Evolutionary conservation across 2,888 invertebrate genomes (phyloP).

Genomic region (Amaurobius ferox): DNA sequence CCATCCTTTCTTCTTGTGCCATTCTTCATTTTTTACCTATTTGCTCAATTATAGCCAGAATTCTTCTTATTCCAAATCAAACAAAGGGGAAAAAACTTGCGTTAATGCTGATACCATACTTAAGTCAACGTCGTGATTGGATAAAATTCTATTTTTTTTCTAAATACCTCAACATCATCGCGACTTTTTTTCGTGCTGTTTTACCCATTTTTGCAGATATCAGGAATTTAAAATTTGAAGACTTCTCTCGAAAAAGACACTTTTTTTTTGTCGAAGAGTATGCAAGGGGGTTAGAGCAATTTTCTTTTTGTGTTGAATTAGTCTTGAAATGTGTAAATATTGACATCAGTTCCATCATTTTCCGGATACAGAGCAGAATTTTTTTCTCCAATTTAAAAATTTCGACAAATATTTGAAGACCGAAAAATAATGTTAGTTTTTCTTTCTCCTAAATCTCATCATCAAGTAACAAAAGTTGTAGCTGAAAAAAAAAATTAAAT

Average conservation of each 20-base stretch:
- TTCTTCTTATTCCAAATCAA: conserved; percentile 12
- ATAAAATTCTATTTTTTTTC: conserved; percentile 1
- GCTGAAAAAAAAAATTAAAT: conserved; percentile 19
- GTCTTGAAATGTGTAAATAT: conserved; percentile 58
- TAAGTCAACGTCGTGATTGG: conserved; percentile 6
- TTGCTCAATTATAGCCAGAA: conserved; percentile 9
- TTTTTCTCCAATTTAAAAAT: conserved; percentile 29
- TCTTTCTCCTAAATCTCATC: conserved; percentile 22
- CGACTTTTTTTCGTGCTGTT: background rate
- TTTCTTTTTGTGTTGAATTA: conserved; percentile 54
- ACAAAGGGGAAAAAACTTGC: background rate
- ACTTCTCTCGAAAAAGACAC: background rate
- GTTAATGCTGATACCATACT: conserved; percentile 3
- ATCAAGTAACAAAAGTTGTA: background rate
- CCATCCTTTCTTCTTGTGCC: background rate
- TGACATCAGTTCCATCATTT: conserved; percentile 13
- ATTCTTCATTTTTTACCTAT: background rate
- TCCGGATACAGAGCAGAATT: background rate
- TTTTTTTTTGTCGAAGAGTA: background rate
- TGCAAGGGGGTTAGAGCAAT: background rate
- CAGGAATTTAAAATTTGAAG: background rate
- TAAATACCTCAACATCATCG: background rate
- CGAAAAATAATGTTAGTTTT: conserved; percentile 39
- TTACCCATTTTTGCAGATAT: conserved; percentile 1
- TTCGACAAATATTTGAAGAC: conserved; percentile 66